Percentiles rank a stretch among this genome's conserved stretches.
These are phyloP conservation scores for Mesembrinibis cayennensis DNA, from an alignment of 2,113 vertebrate species.

Conservation along the genomic window DNA sequence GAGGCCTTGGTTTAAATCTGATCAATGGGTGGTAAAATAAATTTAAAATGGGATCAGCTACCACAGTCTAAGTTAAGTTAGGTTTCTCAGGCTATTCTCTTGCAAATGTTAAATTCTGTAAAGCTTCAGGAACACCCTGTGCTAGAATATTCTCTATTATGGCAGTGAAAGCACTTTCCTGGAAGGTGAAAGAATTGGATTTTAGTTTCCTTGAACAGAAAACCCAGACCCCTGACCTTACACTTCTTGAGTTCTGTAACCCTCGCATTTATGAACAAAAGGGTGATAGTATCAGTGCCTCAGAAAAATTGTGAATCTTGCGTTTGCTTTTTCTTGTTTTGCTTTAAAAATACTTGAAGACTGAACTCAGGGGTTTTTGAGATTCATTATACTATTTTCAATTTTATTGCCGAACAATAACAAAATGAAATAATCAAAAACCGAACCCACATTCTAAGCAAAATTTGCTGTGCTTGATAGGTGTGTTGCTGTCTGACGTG, in stretches of 20 bases:
- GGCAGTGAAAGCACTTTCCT: not conserved
- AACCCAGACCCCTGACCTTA: not conserved
- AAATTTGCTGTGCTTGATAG: not conserved
- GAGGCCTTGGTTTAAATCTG: not conserved
- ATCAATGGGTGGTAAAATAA: not conserved
- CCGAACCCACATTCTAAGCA: not conserved
- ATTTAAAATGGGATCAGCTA: not conserved
- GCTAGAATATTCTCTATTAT: not conserved
- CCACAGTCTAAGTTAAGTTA: not conserved
- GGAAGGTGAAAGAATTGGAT: not conserved
- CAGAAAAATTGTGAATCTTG: not conserved
- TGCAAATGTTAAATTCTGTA: not conserved
- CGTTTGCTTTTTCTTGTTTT: not conserved
- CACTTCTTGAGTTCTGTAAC: not conserved
- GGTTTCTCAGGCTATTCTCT: not conserved
- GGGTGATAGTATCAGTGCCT: not conserved
- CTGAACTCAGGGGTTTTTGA: accelerated
- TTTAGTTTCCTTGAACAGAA: not conserved
- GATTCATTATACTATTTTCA: not conserved
- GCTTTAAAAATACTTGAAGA: not conserved
- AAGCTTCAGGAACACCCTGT: not conserved
- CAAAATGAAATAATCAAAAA: not conserved
- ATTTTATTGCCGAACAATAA: not conserved
- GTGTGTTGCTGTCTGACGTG: not conserved
- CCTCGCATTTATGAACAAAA: not conserved